phyloP scores from a whole-genome alignment of 1,140 invertebrate genomes.

The Hermetia illucens region DNA sequence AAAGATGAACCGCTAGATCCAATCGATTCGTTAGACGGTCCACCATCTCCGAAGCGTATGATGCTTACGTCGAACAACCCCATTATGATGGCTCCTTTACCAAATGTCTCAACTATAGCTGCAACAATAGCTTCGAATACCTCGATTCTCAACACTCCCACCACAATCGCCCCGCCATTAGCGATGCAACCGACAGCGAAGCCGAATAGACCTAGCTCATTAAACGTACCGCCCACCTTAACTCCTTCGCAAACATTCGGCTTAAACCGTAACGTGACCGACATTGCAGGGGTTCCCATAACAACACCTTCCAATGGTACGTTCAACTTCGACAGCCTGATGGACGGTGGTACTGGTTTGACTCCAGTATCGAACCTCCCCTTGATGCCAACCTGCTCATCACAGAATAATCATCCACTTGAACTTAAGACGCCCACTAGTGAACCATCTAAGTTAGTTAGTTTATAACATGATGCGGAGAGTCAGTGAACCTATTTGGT shows the following conservation, averaged over 20 bases:
- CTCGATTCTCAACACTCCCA: slow-evolving; percentile 22
- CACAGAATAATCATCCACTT: slow-evolving; percentile 46
- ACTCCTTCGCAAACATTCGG: slow-evolving; percentile 28
- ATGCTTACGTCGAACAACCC: slow-evolving; percentile 10
- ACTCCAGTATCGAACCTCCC: slow-evolving; percentile 68
- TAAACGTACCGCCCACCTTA: slow-evolving; percentile 38
- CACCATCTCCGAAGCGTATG: slow-evolving; percentile 18
- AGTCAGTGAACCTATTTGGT: background rate
- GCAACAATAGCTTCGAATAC: slow-evolving; percentile 17
- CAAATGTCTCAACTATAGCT: slow-evolving; percentile 17
- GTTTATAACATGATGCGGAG: slow-evolving; percentile 40
- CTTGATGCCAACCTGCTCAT: slow-evolving; percentile 49
- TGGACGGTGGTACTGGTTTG: slow-evolving; percentile 82
- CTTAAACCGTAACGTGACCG: slow-evolving; percentile 30
- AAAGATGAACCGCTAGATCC: slow-evolving; percentile 25
- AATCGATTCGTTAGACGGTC: slow-evolving; percentile 22
- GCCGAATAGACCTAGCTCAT: slow-evolving; percentile 42
- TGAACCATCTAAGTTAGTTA: slow-evolving; percentile 55
- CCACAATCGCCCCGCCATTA: slow-evolving; percentile 13
- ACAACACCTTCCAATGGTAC: slow-evolving; percentile 77
- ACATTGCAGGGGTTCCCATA: slow-evolving; percentile 64
- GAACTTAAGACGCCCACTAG: slow-evolving; percentile 54
- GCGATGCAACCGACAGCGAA: slow-evolving; percentile 1
- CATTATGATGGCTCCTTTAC: slow-evolving; percentile 15
- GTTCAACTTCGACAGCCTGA: slow-evolving; percentile 84